Evolutionary conservation across 1,140 invertebrate genomes (phyloP), one percentile per base, ranked within the genome.

Genomic region (Drosophila mayri): DNA sequence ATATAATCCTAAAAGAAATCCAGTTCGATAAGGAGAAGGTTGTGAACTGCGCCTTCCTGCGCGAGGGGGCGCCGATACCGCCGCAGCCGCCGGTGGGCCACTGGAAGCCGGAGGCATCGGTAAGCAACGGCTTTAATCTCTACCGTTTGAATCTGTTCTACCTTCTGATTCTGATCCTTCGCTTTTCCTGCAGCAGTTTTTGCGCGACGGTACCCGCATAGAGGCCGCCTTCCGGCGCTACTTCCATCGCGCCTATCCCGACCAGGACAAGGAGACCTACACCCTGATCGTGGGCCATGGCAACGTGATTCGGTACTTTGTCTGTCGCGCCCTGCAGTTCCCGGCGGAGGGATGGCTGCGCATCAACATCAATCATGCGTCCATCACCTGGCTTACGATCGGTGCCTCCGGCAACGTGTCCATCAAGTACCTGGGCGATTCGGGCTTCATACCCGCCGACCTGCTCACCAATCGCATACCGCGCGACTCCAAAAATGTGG

Each of bases 241-340:
- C 93, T 97, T 99, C 92, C 95, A 99, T 93, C 94, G 99, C 62
- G 98, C 99, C 20, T 93, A 95, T 54, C 94, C 96, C 3, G 93
- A 94, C 6, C 98, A 99, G 93, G 94, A 95, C 50, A 93, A 96
- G 64, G 98, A 99, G 92, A 95, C 95, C 8, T 98, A 97, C 92
- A 99, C 99, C 50, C 92, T 99, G 32, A 94, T 99, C 47, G 98
- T 99, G 7, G 99, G 98, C 77, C 99, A 99, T 94, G 98, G 97
- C 14, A 99, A 99, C 94, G 98, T 99, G 12, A 99, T 99, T 81
- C 94, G 99, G 65, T 99, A 99, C 93, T 99, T 99, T 93, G 96
- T 99, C 18, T 99, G 98, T 94, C 98, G 98, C 93, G 98, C 98
- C 1, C 93, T 99, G n/a, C 99, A 99, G 93, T 97, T 99, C 87